Conservation (phyloP, 2,888 invertebrate species). For the Clostera curtula region DNA sequence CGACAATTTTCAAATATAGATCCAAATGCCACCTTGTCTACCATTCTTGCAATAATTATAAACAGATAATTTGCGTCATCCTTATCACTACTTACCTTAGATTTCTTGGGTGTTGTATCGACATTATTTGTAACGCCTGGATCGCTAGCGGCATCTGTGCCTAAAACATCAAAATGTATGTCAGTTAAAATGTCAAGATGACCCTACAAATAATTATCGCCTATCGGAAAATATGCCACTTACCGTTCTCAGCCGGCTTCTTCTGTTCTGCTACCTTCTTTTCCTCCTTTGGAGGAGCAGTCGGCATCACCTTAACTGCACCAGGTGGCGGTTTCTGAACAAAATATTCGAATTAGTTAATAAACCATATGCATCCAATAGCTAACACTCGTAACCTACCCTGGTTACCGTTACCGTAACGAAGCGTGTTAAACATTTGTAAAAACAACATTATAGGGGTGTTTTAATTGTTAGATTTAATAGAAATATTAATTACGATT, state of each 20-base stretch:
- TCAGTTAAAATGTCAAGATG: constrained; percentile 1
- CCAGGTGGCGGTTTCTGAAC: constrained; percentile 85
- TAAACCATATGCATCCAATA: no score
- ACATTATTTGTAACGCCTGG: constrained; percentile 63
- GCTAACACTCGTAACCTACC: no score
- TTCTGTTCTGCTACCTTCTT: constrained; percentile 43
- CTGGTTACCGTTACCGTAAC: no score
- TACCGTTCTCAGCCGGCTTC: constrained; percentile 65
- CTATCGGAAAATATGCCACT: constrained; percentile 5
- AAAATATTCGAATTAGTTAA: background rate
- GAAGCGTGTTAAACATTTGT: no score
- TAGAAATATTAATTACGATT: no score
- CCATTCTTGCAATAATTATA: constrained; percentile 39
- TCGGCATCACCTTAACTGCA: constrained; percentile 88
- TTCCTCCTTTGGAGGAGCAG: constrained; percentile 75
- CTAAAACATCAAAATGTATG: constrained; percentile 29
- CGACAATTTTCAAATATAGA: constrained; percentile 13
- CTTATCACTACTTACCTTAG: constrained; percentile 47
- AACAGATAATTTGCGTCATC: constrained; percentile 13
- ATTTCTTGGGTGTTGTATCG: constrained; percentile 65
- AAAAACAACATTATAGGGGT: no score
- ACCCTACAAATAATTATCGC: no score
- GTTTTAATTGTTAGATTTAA: no score
- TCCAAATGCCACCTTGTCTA: constrained; percentile 32
- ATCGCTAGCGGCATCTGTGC: constrained; percentile 68